Base-by-base conservation (phyloP, 2,888 invertebrate species). In the Acleris emargana region DNA sequence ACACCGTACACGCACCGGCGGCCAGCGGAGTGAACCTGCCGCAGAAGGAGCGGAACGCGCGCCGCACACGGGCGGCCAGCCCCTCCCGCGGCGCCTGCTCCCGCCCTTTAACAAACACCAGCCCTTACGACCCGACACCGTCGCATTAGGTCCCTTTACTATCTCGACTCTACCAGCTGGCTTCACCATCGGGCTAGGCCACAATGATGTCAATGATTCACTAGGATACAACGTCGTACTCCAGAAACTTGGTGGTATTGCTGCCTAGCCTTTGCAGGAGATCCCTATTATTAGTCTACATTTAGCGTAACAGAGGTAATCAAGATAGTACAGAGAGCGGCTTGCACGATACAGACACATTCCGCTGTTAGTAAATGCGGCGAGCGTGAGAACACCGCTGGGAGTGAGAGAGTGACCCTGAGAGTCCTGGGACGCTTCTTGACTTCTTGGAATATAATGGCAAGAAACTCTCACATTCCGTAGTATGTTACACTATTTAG, bases 61-160 rank as follows among this genome's bases (percentile, higher is more conserved):
- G 88, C 1, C 87, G 88, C 72, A 91, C 76, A 69, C 89, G 88
- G 76, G 82, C 80, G 69, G 80, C 85, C 76, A 90, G 76, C 61
- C 84, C 61, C 38, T 66, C 66, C 60, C 60, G 57, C 61, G 60
- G 60, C 60, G 66, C 51, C 66, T 51, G 60, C 52, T 22, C 22
- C 69, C 70, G 72, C 72, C 84, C 87, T 86, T 86, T 82, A 83
- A 85, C 83, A 88, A 77, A 86, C 45, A 60, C 52, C 60, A 52
- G 50, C 52, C 60, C 60, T 60, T 60, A 52, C 43, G 60, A 45
- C 22, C 51, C 51, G 38, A 50, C 50, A 52, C 43, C 52, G 55
- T 7, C n/a, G 16, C 45, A n/a, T 25, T 25, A 59, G 22, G 20
- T 38, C 20, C 47, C 25, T 13, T 18, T 20, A 38, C 50, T 59